phyloP scores from a whole-genome alignment of 2,888 invertebrate genomes.

The Cyaniris semiargus region DNA sequence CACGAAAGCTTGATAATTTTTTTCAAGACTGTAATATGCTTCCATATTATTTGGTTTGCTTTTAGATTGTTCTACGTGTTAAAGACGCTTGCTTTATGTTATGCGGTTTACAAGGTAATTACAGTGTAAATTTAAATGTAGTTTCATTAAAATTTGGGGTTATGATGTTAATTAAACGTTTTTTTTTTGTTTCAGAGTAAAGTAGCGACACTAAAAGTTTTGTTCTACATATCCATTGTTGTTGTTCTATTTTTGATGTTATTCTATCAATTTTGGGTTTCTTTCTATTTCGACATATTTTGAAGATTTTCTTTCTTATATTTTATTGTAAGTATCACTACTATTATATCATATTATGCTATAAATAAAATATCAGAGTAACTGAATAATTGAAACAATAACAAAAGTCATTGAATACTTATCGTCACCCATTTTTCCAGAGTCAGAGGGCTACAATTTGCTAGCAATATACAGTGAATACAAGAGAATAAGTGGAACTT shows the following conservation, averaged over 20 bases:
- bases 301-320: neutral
- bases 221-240: neutral
- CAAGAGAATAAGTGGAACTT: constrained; percentile 40
- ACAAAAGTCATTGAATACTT: too few relatives aligned
- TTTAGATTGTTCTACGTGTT: neutral
- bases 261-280: neutral
- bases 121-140: too few relatives aligned
- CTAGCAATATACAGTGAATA: constrained; percentile 41
- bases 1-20: neutral
- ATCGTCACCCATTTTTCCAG: constrained; percentile 31
- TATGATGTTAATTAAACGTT: neutral
- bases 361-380: too few relatives aligned
- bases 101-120: neutral
- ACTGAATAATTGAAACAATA: too few relatives aligned
- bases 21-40: neutral
- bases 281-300: neutral
- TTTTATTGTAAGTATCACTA: constrained; percentile 7
- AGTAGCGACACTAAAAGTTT: neutral
- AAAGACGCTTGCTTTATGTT: neutral
- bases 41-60: neutral
- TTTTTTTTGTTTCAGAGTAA: neutral
- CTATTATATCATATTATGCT: too few relatives aligned
- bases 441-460: constrained; percentile 40
- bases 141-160: too few relatives aligned
- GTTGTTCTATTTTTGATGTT: constrained; percentile 3